Conservation (phyloP, 2,113 vertebrate species). For the Rhinolophus ferrumequinum region DNA sequence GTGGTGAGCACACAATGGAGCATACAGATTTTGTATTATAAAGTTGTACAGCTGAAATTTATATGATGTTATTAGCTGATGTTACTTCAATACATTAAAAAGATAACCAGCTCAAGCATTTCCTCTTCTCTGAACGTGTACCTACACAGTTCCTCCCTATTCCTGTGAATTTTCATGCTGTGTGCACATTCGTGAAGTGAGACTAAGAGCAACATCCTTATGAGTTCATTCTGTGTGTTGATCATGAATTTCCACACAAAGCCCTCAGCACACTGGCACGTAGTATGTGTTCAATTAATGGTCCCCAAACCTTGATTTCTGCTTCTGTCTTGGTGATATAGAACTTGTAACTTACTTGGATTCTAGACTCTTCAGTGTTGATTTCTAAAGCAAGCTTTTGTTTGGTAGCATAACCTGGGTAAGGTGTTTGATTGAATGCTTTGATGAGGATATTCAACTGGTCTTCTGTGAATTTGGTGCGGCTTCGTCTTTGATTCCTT, state of each 20-base stretch:
- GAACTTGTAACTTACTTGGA: not conserved
- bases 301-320: not conserved
- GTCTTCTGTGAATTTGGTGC: not conserved
- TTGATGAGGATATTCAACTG: not conserved
- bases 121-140: not conserved
- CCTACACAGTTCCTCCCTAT: not conserved
- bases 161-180: not conserved
- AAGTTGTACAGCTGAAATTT: not conserved
- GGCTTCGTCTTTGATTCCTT: not conserved
- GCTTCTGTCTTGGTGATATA: not conserved
- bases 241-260: not conserved
- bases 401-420: not conserved
- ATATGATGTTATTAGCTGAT: no score
- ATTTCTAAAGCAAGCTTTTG: not conserved
- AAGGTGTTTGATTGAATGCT: not conserved
- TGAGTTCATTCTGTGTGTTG: not conserved
- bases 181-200: not conserved
- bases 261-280: not conserved
- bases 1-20: no score
- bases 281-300: rapidly evolving
- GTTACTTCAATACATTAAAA: no score
- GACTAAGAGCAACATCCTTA: not conserved
- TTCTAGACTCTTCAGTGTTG: slow-evolving; percentile 22
- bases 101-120: not conserved
- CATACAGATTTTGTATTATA: not conserved